Conservation (phyloP, 2,888 invertebrate species). For the Dasypogon diadema region DNA sequence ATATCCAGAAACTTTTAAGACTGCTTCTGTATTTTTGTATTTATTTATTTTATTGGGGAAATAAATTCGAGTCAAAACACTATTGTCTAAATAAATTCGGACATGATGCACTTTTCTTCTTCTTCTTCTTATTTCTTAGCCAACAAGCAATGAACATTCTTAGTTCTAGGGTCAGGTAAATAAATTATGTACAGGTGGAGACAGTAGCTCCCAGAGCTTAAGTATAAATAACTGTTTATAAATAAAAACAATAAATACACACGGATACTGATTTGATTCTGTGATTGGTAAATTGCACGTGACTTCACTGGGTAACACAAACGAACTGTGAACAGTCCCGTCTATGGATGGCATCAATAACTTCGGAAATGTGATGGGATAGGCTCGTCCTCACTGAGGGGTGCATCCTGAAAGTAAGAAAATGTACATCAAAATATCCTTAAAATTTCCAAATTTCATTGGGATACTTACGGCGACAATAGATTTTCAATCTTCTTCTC, state of each 20-base stretch:
- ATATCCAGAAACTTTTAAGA: constrained; percentile 2
- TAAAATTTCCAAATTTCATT: neutral
- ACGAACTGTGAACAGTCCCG: constrained; percentile 77
- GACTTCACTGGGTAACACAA: constrained; percentile 65
- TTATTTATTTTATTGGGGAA: constrained; percentile 28
- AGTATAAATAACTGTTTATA: neutral
- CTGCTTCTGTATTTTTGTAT: constrained; percentile 25
- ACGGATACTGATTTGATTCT: neutral
- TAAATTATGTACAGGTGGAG: constrained; percentile 15
- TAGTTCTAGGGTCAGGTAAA: constrained; percentile 6
- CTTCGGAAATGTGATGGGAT: constrained; percentile 78
- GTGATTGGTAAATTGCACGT: neutral
- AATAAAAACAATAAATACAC: constrained; percentile 22
- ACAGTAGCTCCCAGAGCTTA: neutral
- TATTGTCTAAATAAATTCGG: constrained; percentile 25
- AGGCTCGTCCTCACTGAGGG: constrained; percentile 73
- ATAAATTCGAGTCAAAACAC: constrained; percentile 23
- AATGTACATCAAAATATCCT: too few relatives aligned
- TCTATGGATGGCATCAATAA: constrained; percentile 79
- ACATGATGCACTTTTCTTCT: constrained; percentile 15
- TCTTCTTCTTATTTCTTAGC: constrained; percentile 17
- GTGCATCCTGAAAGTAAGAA: constrained; percentile 73
- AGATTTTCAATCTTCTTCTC: constrained; percentile 84
- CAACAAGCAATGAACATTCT: constrained; percentile 7
- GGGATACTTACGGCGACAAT: constrained; percentile 77